These are phyloP conservation scores for Neoniphon sammara DNA, from an alignment of 2,797 vertebrate species.

Conservation along the genomic window DNA sequence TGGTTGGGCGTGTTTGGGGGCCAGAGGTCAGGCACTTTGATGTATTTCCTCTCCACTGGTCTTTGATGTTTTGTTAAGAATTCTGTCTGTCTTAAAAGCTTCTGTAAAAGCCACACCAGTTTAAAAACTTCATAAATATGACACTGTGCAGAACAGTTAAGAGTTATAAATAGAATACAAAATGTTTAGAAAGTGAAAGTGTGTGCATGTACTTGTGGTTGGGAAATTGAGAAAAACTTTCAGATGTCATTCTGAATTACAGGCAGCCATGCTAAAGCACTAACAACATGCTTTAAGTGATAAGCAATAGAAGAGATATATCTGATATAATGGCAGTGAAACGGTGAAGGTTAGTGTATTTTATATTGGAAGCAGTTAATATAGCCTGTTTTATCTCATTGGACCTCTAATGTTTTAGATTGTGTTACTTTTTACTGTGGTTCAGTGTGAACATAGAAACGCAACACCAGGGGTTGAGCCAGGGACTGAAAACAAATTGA, in stretches of 20 bases:
- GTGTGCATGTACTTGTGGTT: slow-evolving; percentile 27
- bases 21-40: slow-evolving; percentile 81
- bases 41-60: slow-evolving; percentile 65
- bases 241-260: slow-evolving; percentile 40
- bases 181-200: slow-evolving; percentile 1
- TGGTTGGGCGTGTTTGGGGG: slow-evolving; percentile 71
- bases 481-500: not conserved
- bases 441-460: slow-evolving; percentile 1
- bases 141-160: slow-evolving; percentile 17
- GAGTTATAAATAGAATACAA: not conserved
- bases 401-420: slow-evolving; percentile 4
- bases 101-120: slow-evolving; percentile 27
- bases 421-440: slow-evolving; percentile 15
- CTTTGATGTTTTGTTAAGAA: slow-evolving; percentile 72
- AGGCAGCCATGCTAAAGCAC: slow-evolving; percentile 37
- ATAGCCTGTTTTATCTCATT: not conserved
- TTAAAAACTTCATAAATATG: slow-evolving; percentile 32
- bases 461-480: not conserved
- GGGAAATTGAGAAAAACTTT: slow-evolving; percentile 7
- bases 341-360: not conserved
- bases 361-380: not conserved
- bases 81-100: slow-evolving; percentile 36
- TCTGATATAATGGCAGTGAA: slow-evolving; percentile 29
- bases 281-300: slow-evolving; percentile 50
- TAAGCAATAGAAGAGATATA: slow-evolving; percentile 19